Evolutionary conservation across 2,113 vertebrate species (phyloP).

Genomic region (Polypterus senegalus): DNA sequence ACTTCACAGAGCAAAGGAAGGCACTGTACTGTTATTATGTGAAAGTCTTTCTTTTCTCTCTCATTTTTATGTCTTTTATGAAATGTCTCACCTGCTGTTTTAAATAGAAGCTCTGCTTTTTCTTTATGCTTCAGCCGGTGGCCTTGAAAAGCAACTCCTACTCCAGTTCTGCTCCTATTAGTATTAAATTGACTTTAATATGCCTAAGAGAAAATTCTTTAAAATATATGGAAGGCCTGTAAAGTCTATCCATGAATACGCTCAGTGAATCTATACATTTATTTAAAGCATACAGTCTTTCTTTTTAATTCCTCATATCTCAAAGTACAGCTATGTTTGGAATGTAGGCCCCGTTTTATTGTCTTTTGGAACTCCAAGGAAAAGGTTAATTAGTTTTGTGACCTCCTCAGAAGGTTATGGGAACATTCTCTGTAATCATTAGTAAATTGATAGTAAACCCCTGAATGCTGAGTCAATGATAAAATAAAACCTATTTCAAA

Average conservation of each 20-base stretch:
- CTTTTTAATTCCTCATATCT: background rate
- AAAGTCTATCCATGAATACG: too few relatives aligned
- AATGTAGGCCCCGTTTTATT: background rate
- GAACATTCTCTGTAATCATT: conserved; percentile 31
- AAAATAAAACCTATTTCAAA: conserved; percentile 33
- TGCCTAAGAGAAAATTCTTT: background rate
- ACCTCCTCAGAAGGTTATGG: conserved; percentile 44
- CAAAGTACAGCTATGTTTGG: background rate
- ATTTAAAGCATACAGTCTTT: background rate
- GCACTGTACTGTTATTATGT: too few relatives aligned
- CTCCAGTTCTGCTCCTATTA: background rate
- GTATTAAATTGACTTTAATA: background rate
- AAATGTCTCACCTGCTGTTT: too few relatives aligned
- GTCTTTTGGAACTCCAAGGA: conserved; percentile 40
- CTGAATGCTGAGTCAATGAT: conserved; percentile 44
- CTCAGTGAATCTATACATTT: background rate
- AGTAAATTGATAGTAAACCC: conserved; percentile 30
- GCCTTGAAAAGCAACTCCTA: background rate
- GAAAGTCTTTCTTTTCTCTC: too few relatives aligned
- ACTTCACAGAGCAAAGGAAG: too few relatives aligned
- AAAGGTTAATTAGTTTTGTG: conserved; percentile 58
- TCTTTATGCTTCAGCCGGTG: background rate
- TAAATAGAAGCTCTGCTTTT: background rate
- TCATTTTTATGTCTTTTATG: too few relatives aligned
- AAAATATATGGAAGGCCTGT: too few relatives aligned